A percentile compares a stretch with the other conserved stretches of the same genome.
Evolutionary conservation across 53 echinoderm and acorn worm species (phyloP).

Genomic region (Luidia sarsii): DNA sequence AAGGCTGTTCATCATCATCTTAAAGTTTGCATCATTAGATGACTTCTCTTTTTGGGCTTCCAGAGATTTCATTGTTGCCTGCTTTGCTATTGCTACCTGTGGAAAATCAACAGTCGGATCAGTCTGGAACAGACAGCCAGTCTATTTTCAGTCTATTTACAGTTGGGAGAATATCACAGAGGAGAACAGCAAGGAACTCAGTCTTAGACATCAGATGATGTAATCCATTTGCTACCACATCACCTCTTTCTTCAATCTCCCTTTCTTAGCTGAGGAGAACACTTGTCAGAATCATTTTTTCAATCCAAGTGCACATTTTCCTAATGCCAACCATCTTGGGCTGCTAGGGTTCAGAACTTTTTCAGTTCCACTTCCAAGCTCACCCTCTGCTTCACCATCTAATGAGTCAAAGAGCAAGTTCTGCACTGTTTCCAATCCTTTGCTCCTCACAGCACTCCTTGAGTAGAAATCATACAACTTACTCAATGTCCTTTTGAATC

Average conservation of each 20-base stretch:
- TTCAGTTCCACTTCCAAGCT: not conserved
- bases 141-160: conserved; percentile 58
- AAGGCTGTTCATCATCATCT: too few species aligned
- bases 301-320: conserved; percentile 14
- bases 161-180: conserved; percentile 51
- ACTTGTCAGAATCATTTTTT: conserved; percentile 41
- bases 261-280: conserved; percentile 56
- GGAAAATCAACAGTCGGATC: too few species aligned
- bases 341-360: conserved; percentile 46
- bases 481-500: conserved; percentile 33
- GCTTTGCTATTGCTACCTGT: too few species aligned
- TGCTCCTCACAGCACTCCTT: conserved; percentile 46
- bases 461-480: conserved; percentile 57
- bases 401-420: too few species aligned
- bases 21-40: too few species aligned
- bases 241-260: conserved; percentile 66
- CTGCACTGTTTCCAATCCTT: conserved; percentile 30
- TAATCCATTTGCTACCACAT: conserved; percentile 52
- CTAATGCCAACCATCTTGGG: conserved; percentile 61
- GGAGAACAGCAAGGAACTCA: conserved; percentile 49
- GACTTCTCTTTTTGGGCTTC: too few species aligned
- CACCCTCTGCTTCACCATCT: too few species aligned
- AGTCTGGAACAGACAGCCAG: too few species aligned
- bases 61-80: too few species aligned
- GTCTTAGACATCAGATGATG: conserved; percentile 32